Conservation (phyloP, 1,140 invertebrate genomes). For the Phymastichus coffea region DNA sequence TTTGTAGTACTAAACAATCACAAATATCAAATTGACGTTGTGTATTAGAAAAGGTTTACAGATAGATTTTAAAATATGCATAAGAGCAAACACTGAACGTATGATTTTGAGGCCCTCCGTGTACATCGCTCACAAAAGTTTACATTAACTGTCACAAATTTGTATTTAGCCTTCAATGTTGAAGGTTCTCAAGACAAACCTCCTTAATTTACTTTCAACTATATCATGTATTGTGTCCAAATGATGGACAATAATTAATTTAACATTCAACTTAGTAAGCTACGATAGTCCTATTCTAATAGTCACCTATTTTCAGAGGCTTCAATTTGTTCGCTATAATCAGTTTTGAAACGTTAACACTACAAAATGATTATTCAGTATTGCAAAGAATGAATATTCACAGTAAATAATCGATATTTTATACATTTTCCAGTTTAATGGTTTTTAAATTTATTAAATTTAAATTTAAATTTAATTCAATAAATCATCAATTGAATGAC, state of each 20-base stretch:
- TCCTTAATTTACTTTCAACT: too few species aligned
- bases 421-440: neutral
- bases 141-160: conserved; percentile 3
- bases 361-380: conserved; percentile 21
- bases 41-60: neutral
- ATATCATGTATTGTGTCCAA: conserved; percentile 25
- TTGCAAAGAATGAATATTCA: conserved; percentile 18
- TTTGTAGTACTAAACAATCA: neutral
- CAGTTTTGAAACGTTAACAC: conserved; percentile 5
- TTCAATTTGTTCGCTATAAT: conserved; percentile 21
- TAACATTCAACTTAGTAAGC: conserved; percentile 14
- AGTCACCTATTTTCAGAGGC: conserved; percentile 23
- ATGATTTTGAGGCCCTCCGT: conserved; percentile 13
- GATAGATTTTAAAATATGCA: neutral
- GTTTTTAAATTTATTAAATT: too few species aligned
- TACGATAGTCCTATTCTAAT: conserved; percentile 22
- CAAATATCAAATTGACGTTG: neutral
- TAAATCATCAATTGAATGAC: too few species aligned
- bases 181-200: too few species aligned
- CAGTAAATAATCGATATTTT: conserved; percentile 16
- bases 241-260: conserved; percentile 18
- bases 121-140: conserved; percentile 11
- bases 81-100: neutral
- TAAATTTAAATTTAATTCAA: too few species aligned
- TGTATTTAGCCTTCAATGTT: neutral